Conservation (phyloP, 2,888 invertebrate species). For the Pristionchus maxplancki region DNA sequence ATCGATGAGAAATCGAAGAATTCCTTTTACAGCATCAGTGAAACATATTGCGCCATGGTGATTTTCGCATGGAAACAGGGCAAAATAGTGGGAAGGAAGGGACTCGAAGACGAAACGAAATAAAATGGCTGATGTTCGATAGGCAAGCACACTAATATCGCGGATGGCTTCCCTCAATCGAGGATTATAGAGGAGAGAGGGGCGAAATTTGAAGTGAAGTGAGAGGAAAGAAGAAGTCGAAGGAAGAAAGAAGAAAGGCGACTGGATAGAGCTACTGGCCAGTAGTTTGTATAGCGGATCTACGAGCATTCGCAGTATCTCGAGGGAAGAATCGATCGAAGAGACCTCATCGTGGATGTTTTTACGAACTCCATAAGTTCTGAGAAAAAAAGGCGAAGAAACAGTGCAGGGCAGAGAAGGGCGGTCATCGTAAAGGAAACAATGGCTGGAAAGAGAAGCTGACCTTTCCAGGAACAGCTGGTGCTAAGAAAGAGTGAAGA, state of each 20-base stretch:
- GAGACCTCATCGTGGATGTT: not conserved
- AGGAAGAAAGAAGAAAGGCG: not conserved
- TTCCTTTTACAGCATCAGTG: not conserved
- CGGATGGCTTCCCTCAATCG: constrained; percentile 31
- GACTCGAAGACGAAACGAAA: not conserved
- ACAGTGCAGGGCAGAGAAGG: not conserved
- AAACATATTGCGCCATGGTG: not conserved
- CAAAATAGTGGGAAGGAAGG: not conserved
- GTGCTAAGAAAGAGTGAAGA: not conserved
- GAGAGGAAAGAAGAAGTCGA: constrained; percentile 18
- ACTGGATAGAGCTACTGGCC: constrained; percentile 5
- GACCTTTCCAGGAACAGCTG: constrained; percentile 35
- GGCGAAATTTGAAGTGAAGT: constrained; percentile 31
- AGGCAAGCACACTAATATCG: not conserved
- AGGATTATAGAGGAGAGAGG: not conserved
- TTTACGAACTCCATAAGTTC: not conserved
- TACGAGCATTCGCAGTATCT: not conserved
- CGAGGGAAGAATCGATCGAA: not conserved
- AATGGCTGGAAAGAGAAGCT: not conserved
- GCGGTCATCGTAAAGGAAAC: not conserved
- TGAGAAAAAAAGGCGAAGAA: not conserved
- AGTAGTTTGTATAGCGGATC: constrained; percentile 47
- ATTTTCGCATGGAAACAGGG: not conserved
- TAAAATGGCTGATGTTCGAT: not conserved
- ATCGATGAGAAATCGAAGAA: not conserved